phyloP scores from a whole-genome alignment of 2,113 vertebrate genomes.

The Theropithecus gelada region DNA sequence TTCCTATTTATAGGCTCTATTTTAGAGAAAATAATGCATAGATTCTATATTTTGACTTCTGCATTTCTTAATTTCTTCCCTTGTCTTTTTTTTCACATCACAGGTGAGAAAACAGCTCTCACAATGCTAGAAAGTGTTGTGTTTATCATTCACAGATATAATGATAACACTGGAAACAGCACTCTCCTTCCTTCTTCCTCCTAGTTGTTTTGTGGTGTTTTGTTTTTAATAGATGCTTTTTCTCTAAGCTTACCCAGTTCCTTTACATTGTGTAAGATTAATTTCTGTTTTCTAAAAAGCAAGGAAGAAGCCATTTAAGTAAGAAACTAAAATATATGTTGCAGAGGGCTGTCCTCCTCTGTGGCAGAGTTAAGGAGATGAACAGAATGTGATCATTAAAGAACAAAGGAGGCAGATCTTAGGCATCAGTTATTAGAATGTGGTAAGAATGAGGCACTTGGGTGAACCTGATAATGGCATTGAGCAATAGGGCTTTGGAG shows the following conservation, averaged over 20 bases:
- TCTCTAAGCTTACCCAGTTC: neutral
- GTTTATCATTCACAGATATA: conserved; percentile 27
- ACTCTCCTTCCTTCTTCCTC: neutral
- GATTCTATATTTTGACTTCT: neutral
- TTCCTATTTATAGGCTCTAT: neutral
- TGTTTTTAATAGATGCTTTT: neutral
- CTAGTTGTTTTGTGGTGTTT: neutral
- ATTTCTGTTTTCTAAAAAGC: neutral
- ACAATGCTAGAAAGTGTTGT: neutral
- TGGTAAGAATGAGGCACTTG: neutral
- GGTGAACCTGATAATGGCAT: neutral
- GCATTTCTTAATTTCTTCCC: neutral
- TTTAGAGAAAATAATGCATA: neutral
- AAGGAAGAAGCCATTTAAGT: neutral
- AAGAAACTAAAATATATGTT: neutral
- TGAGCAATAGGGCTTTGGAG: neutral
- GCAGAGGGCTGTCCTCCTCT: neutral
- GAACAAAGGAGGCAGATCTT: neutral
- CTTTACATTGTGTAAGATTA: neutral
- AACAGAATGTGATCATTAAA: neutral
- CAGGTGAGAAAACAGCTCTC: conserved; percentile 26
- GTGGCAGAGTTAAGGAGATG: neutral
- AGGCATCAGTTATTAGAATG: neutral
- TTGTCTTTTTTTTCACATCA: neutral
- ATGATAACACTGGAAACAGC: conserved; percentile 15